Conservation (phyloP, 2,888 invertebrate genomes). For the Clitarchus hookeri region DNA sequence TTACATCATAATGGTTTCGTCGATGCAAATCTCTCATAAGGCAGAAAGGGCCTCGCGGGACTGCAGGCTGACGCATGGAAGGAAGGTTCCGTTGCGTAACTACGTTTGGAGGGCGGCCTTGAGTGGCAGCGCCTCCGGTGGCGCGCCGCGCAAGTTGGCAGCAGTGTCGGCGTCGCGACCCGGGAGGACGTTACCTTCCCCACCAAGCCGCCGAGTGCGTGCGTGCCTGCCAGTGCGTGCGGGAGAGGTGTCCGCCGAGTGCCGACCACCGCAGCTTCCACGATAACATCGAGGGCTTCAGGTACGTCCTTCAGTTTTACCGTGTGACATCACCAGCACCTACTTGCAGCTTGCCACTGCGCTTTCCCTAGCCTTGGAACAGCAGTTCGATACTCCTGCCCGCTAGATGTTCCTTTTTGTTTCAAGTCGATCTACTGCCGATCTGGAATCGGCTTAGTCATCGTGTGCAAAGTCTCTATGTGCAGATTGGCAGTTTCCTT, state of each 20-base stretch:
- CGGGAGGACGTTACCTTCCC: conserved; percentile 1
- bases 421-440: too few relatives aligned
- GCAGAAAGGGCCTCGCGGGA: background rate
- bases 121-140: too few relatives aligned
- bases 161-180: background rate
- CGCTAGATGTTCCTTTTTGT: too few relatives aligned
- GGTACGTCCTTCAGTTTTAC: background rate
- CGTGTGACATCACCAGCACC: too few relatives aligned
- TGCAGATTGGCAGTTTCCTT: too few relatives aligned
- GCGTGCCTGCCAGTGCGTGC: background rate
- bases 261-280: background rate
- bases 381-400: too few relatives aligned
- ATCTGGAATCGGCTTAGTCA: too few relatives aligned
- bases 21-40: background rate
- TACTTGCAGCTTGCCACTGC: too few relatives aligned
- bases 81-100: background rate
- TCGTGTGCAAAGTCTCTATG: too few relatives aligned
- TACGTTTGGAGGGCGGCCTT: too few relatives aligned
- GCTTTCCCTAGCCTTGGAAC: too few relatives aligned
- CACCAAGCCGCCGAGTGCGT: background rate
- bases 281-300: background rate
- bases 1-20: background rate
- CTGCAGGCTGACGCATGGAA: background rate
- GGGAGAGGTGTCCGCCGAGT: background rate
- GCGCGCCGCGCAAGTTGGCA: background rate